Evolutionary conservation across 2,113 vertebrate species (phyloP), one percentile per base, ranked within the genome.

Genomic region (Budorcas taxicolor): DNA sequence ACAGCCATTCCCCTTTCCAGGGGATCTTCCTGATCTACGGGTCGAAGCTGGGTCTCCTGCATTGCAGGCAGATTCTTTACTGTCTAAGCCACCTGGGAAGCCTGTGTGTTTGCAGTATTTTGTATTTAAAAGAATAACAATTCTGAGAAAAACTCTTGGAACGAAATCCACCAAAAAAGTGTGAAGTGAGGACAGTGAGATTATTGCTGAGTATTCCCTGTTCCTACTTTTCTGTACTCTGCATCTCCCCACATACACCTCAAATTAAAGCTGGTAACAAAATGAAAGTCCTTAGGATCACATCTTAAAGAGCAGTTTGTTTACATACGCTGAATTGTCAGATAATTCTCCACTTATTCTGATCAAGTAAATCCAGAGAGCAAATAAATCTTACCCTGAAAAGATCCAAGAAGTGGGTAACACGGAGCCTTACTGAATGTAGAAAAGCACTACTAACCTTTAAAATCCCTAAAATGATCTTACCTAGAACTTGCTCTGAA

Each of bases 111-210:
- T 83, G 10, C 64, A 93, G 13, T 92, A 53, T 95, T 95, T 92
- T 80, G 62, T 90, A 91, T 78, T 90, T 76, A 74, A 90, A 95
- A 47, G 45, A 87, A 89, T 89, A 81, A 43, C 2, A 92, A 17
- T 84, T 76, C 74, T 90, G 94, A 86, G 62, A 95, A 94, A 94
- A 91, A 60, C 25, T 62, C 29, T 36, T 76, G 58, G 58, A 94
- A 95, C n/a, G n/a, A 95, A 87, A 43, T 40, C 94, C n/a, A 81
- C 55, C n/a, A 45, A 82, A 62, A 27, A 6, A 43, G 4, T 17
- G 11, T 71, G 93, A 88, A 62, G 15, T 45, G 71, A 71, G n/a
- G 19, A 94, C 40, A 27, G 23, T 47, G 27, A 85, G 33, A 62
- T 87, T 76, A 95, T 3, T 74, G 57, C 16, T 52, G 4, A 86